Conservation (phyloP, 2,888 invertebrate genomes). For the Melipona bicolor region DNA sequence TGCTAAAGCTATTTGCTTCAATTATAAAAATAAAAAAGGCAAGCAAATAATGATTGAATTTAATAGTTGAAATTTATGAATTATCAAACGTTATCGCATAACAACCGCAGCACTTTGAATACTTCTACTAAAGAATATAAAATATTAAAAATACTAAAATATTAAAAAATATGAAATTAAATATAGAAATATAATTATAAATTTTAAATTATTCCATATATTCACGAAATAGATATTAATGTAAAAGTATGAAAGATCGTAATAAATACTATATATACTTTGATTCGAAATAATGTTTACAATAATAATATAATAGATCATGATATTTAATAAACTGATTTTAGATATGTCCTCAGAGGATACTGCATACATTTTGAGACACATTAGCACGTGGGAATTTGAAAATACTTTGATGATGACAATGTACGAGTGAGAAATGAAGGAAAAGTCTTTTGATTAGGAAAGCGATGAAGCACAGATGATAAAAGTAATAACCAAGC, state of each 20-base stretch:
- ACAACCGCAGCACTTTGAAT: slow-evolving; percentile 4
- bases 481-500: slow-evolving; percentile 18
- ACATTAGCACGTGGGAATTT: background rate
- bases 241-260: slow-evolving; percentile 8
- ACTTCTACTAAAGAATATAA: background rate
- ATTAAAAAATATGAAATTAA: slow-evolving; percentile 9
- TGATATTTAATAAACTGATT: background rate
- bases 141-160: background rate
- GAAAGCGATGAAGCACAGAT: background rate
- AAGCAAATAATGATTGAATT: background rate
- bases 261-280: slow-evolving; percentile 6
- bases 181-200: background rate
- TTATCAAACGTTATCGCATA: background rate
- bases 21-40: background rate
- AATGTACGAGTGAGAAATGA: slow-evolving; percentile 2
- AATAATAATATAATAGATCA: background rate
- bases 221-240: slow-evolving; percentile 14
- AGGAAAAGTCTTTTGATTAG: background rate
- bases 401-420: background rate
- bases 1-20: background rate
- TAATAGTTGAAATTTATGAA: background rate
- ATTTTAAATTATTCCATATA: background rate
- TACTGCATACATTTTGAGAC: background rate
- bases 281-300: background rate
- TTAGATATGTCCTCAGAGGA: background rate